These are phyloP conservation scores for Ursus arctos DNA, from an alignment of 2,113 vertebrate genomes.

Conservation along the genomic window DNA sequence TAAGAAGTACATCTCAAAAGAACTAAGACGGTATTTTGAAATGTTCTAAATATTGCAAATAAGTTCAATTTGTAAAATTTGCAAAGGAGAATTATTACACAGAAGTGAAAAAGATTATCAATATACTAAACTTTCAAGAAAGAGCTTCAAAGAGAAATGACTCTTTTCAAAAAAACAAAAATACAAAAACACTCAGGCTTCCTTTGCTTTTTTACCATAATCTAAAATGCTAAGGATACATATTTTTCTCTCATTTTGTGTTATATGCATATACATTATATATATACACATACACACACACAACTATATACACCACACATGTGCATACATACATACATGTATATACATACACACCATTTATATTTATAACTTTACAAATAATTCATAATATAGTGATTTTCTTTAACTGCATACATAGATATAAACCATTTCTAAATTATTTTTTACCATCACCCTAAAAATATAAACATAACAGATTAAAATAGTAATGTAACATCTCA, in stretches of 20 bases:
- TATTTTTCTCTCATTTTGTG: background rate
- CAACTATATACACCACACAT: background rate
- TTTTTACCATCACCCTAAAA: background rate
- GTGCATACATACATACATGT: background rate
- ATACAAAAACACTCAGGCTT: background rate
- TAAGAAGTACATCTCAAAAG: background rate
- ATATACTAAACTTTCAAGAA: background rate
- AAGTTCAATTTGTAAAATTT: background rate
- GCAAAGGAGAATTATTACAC: background rate
- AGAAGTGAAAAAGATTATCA: background rate
- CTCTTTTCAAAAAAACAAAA: background rate
- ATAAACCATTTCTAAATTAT: background rate
- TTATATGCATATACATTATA: background rate
- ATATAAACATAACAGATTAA: background rate
- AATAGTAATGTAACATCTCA: background rate
- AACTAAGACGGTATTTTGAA: background rate
- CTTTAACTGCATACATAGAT: background rate
- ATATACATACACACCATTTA: background rate
- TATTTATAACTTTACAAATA: background rate
- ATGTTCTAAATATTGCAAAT: constrained; percentile 1
- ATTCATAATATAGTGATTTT: background rate
- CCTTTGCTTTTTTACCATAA: background rate
- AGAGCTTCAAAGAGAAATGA: background rate
- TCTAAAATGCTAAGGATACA: background rate
- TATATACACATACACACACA: no score